Evolutionary conservation across 1,140 invertebrate genomes (phyloP).

Genomic region (Procambarus clarkii): DNA sequence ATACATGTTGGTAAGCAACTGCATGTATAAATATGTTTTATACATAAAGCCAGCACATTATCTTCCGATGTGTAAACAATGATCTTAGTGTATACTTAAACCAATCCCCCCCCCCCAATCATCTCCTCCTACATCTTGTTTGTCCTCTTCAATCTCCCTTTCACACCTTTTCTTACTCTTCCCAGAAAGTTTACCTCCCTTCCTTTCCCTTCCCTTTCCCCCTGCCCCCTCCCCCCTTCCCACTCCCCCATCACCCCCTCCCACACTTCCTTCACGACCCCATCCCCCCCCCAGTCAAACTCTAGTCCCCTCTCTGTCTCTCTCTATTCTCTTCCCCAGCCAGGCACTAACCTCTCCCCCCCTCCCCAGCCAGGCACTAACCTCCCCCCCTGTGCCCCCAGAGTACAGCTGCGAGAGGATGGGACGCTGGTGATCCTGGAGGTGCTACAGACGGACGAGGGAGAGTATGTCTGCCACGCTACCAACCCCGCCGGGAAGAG

Average conservation of each 20-base stretch:
- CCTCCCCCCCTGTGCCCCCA: constrained; percentile 6
- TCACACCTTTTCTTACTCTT: too few species aligned
- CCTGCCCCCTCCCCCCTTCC: neutral
- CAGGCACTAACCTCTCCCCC: neutral
- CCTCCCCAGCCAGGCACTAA: neutral
- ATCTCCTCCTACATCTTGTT: neutral
- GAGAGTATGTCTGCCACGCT: constrained; percentile 76
- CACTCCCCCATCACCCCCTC: too few species aligned
- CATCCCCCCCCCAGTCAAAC: too few species aligned
- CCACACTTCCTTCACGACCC: too few species aligned
- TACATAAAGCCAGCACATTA: too few species aligned
- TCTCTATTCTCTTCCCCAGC: neutral
- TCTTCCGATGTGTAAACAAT: too few species aligned
- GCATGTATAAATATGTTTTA: too few species aligned
- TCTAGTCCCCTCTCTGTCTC: neutral
- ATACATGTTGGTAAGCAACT: too few species aligned
- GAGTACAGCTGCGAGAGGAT: constrained; percentile 85
- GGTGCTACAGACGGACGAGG: constrained; percentile 80
- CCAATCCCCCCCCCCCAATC: too few species aligned
- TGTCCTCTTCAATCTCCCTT: neutral
- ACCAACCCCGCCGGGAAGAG: constrained; percentile 75
- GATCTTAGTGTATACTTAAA: too few species aligned
- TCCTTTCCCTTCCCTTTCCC: neutral
- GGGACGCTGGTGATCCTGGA: constrained; percentile 83
- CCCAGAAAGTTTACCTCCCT: too few species aligned